Conservation (phyloP, 2,888 invertebrate species). For the Monopis laevigella region DNA sequence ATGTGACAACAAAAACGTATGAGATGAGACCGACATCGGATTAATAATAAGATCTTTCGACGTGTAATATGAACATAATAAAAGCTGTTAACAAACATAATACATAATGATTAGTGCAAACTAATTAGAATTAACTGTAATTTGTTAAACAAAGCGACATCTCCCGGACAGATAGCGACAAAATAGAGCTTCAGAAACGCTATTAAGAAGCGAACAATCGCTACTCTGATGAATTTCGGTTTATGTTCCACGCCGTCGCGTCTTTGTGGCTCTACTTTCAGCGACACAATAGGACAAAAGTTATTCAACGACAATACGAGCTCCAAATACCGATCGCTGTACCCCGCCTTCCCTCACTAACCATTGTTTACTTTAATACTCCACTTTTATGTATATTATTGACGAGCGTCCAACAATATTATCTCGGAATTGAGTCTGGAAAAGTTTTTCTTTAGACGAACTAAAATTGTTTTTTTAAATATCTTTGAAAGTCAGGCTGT, state of each 20-base stretch:
- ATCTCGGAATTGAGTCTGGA: constrained; percentile 37
- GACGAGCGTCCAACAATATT: constrained; percentile 35
- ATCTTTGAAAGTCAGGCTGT: no score
- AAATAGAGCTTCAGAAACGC: constrained; percentile 26
- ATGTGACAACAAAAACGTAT: no score
- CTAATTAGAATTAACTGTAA: no score
- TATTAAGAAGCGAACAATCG: constrained; percentile 60
- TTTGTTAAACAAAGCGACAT: constrained; percentile 4
- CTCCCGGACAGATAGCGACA: constrained; percentile 10
- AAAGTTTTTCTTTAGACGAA: no score
- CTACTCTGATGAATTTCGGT: constrained; percentile 63
- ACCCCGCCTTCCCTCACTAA: constrained; percentile 28
- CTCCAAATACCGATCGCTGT: constrained; percentile 66
- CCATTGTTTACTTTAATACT: constrained; percentile 65
- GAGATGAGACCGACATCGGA: no score
- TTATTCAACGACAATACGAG: constrained; percentile 68
- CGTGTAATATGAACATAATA: no score
- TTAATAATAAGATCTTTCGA: no score
- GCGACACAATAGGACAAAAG: constrained; percentile 68
- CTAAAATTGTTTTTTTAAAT: no score
- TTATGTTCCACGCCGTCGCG: constrained; percentile 57
- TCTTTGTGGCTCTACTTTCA: constrained; percentile 65
- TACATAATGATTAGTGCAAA: no score
- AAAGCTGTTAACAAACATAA: no score
- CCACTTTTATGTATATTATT: constrained; percentile 59